Evolutionary conservation across 2,888 invertebrate genomes (phyloP).

Genomic region (Orthosia gracilis): DNA sequence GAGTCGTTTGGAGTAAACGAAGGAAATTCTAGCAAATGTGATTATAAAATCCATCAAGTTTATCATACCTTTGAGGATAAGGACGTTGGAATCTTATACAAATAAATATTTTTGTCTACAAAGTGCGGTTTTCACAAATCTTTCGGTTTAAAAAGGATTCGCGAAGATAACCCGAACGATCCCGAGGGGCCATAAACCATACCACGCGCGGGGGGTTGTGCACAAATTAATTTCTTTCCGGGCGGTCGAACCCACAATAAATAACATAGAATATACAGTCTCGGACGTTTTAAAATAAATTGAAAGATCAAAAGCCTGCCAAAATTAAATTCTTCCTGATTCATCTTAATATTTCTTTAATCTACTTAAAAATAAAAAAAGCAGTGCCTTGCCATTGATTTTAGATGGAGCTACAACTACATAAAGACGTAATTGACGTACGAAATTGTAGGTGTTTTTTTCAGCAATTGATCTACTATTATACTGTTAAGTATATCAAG

Average conservation of each 20-base stretch:
- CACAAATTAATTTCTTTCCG: constrained; percentile 61
- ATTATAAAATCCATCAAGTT: constrained; percentile 28
- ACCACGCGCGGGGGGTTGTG: constrained; percentile 43
- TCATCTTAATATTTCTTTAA: constrained; percentile 23
- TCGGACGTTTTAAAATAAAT: constrained; percentile 30
- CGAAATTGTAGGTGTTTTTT: constrained; percentile 44
- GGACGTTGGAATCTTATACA: not conserved
- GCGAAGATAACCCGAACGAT: constrained; percentile 31
- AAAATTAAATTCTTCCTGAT: constrained; percentile 35
- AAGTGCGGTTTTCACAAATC: constrained; percentile 30
- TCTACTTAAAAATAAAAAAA: constrained; percentile 28
- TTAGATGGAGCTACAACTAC: not conserved
- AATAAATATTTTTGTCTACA: constrained; percentile 2
- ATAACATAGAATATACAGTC: constrained; percentile 24
- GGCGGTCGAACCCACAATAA: constrained; percentile 49
- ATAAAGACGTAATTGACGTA: constrained; percentile 35
- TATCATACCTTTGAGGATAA: constrained; percentile 14
- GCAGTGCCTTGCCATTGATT: not conserved
- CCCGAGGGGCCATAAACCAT: constrained; percentile 52
- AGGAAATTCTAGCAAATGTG: not conserved
- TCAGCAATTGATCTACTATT: constrained; percentile 32
- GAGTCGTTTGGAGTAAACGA: not conserved
- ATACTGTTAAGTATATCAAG: constrained; percentile 30
- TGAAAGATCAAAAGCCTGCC: constrained; percentile 21
- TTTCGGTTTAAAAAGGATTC: constrained; percentile 39